These are phyloP conservation scores for Zoanthus solanderi DNA, from an alignment of 92 coral and sea anemone species.

Conservation along the genomic window DNA sequence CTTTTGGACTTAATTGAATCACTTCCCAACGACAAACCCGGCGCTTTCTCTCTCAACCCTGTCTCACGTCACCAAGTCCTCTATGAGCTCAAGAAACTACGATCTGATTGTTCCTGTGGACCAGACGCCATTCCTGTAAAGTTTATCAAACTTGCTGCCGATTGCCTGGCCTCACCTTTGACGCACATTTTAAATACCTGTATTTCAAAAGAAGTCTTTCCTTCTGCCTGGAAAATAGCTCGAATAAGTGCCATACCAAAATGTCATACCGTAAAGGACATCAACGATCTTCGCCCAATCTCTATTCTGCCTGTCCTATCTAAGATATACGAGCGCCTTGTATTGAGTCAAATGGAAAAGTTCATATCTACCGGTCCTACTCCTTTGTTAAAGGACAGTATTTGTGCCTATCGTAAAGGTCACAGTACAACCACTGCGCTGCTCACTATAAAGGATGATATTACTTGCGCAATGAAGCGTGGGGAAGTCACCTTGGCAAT, in stretches of 20 bases:
- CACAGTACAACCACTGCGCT: not conserved
- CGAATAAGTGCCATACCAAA: not conserved
- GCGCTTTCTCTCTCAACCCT: not conserved
- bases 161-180: conserved; percentile 1
- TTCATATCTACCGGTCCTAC: too few relatives aligned
- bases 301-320: too few relatives aligned
- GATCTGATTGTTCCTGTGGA: too few relatives aligned
- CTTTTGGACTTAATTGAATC: not conserved
- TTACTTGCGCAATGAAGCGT: not conserved
- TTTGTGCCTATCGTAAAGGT: not conserved
- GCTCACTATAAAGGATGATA: not conserved
- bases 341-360: too few relatives aligned
- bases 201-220: conserved; percentile 27
- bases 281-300: too few relatives aligned
- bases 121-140: too few relatives aligned
- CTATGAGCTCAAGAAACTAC: too few relatives aligned
- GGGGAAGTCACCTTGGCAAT: not conserved
- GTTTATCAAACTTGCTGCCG: too few relatives aligned
- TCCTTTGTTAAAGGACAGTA: not conserved
- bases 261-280: too few relatives aligned
- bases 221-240: conserved; percentile 47
- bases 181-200: conserved; percentile 48
- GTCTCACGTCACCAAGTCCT: too few relatives aligned
- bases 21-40: not conserved
- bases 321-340: too few relatives aligned